Base-by-base conservation (phyloP, 1,140 invertebrate species). In the Odontomachus brunneus region DNA sequence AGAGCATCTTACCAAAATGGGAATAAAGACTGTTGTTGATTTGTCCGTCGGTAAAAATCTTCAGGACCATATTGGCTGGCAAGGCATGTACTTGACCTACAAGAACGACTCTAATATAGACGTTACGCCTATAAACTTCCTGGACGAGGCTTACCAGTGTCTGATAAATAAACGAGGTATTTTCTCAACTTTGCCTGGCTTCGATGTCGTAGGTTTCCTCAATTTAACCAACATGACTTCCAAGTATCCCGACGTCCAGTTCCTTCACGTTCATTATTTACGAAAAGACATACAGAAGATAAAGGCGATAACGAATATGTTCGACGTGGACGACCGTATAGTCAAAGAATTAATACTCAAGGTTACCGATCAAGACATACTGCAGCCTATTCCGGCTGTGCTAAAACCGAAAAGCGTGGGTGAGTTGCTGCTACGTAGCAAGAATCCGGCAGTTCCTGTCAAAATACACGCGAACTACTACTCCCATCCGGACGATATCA, bases 401-500 rank as follows among this genome's bases (percentile, higher is more conserved):
- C 72, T 96, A 57, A 93, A 95, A 26, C 96, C 96, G 0, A 92
- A 94, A 84, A 96, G 95, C 49, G 80, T 76, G 2, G 96, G 96
- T 0, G 85, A 90, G 33, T 86, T 97, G 1, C 90, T 88, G 24
- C 88, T 97, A 11, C 88, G 91, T 17, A 95, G 94, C 9, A 89
- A 87, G 0, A 93, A 97, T 92, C 96, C 97, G 0, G 92, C 94
- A 0, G 95, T 96, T 19, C 92, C 94, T 26, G 96, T 97, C 0
- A 90, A 95, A n/a, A 97, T 98, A 49, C 94, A 96, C 86, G 95
- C 97, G 0, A 96, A 97, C 62, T 97, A 97, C 67, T 95, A 97
- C 11, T 92, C 89, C 0, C 90, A 95, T 48, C 63, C 89, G 0
- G 89, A 94, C 1, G 96, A 96, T 66, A 84, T 95, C 2, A 90